These are phyloP conservation scores for Staurois parvus DNA, from an alignment of 2,797 vertebrate genomes.

Conservation along the genomic window DNA sequence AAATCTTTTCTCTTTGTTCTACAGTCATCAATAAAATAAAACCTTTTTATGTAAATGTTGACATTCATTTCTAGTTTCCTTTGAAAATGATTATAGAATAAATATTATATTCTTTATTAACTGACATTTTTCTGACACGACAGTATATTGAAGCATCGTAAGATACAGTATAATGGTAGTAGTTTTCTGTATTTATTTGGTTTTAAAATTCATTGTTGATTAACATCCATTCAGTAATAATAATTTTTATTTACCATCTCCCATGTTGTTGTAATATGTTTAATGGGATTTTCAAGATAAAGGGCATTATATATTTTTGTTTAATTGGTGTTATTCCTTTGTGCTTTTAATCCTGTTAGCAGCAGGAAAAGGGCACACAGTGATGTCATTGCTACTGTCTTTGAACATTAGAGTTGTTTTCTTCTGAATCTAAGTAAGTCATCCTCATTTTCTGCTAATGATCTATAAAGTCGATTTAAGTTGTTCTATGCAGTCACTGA, in stretches of 20 bases:
- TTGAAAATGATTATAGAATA: background rate
- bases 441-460: constrained; percentile 48
- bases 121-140: background rate
- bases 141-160: background rate
- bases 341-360: constrained; percentile 50
- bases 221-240: background rate
- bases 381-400: constrained; percentile 21
- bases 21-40: background rate
- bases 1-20: constrained; percentile 2
- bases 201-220: background rate
- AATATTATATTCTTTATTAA: background rate
- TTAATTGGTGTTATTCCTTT: constrained; percentile 42
- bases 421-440: constrained; percentile 32
- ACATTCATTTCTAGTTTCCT: constrained; percentile 14
- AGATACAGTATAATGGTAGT: background rate
- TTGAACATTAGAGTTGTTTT: constrained; percentile 35
- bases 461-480: constrained; percentile 35
- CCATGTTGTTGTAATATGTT: constrained; percentile 23
- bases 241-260: constrained; percentile 16
- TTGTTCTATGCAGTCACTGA: constrained; percentile 17
- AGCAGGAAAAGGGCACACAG: constrained; percentile 45
- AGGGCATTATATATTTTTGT: constrained; percentile 25
- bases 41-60: background rate
- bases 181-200: background rate
- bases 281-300: constrained; percentile 34